Evolutionary conservation across 2,797 vertebrate genomes (phyloP).

Genomic region (Chrysocyon brachyurus): DNA sequence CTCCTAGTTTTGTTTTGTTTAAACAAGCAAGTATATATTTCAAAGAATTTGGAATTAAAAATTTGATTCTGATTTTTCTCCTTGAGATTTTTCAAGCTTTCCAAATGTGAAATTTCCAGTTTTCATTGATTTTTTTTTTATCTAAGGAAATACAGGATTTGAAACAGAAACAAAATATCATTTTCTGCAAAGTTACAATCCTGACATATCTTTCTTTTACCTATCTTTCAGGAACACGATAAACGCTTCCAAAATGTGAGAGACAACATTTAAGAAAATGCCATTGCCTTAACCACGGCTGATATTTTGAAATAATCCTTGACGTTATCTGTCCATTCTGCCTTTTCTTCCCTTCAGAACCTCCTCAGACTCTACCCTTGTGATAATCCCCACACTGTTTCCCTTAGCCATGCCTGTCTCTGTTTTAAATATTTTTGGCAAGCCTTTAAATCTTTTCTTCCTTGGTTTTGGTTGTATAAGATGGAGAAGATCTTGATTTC

Average conservation of each 20-base stretch:
- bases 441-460: not conserved
- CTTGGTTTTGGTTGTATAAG: not conserved
- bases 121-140: constrained; percentile 25
- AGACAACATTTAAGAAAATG: constrained; percentile 49
- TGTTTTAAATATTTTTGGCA: not conserved
- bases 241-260: not conserved
- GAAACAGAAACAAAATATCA: constrained; percentile 1
- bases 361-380: not conserved
- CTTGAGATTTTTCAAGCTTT: not conserved
- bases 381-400: not conserved
- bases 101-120: not conserved
- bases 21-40: not conserved
- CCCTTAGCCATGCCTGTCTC: not conserved
- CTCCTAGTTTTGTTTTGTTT: not conserved
- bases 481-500: not conserved
- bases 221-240: not conserved
- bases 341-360: not conserved
- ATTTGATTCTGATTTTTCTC: not conserved
- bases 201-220: not conserved
- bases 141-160: not conserved
- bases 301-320: constrained; percentile 41
- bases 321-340: not conserved
- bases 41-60: not conserved
- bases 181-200: not conserved
- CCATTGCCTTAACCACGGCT: not conserved